phyloP scores from a whole-genome alignment of 2,888 invertebrate genomes.

The Pyralis farinalis region DNA sequence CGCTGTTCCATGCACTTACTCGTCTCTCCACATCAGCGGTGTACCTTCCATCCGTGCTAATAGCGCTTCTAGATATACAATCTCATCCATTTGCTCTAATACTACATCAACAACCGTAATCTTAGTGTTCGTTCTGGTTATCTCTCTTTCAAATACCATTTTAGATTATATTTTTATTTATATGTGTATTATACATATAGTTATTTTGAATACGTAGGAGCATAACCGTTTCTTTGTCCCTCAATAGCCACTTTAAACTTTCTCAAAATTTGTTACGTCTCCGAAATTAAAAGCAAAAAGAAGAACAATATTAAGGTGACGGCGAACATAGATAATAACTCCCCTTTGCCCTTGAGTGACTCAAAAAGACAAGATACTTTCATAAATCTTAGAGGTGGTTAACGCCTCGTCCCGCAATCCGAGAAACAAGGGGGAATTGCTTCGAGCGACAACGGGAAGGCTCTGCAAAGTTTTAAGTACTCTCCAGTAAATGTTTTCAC shows the following conservation, averaged over 20 bases:
- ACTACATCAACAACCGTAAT: too few relatives aligned
- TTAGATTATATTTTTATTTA: too few relatives aligned
- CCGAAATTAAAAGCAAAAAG: slow-evolving; percentile 46
- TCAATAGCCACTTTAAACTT: slow-evolving; percentile 5
- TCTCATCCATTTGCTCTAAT: too few relatives aligned
- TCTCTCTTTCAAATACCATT: too few relatives aligned
- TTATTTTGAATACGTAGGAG: too few relatives aligned
- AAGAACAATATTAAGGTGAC: slow-evolving; percentile 47
- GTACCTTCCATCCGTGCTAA: too few relatives aligned
- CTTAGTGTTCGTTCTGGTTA: too few relatives aligned
- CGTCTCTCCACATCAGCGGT: too few relatives aligned
- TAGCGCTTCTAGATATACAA: too few relatives aligned
- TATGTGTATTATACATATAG: too few relatives aligned
- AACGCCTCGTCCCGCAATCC: slow-evolving; percentile 60
- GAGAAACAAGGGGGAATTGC: slow-evolving; percentile 53
- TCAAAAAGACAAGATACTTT: slow-evolving; percentile 63
- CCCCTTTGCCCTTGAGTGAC: slow-evolving; percentile 49
- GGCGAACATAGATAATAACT: slow-evolving; percentile 58
- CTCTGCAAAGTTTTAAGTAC: slow-evolving; percentile 59
- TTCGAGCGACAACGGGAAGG: slow-evolving; percentile 50
- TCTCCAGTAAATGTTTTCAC: slow-evolving; percentile 57
- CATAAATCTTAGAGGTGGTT: slow-evolving; percentile 65
- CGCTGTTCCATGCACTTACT: too few relatives aligned
- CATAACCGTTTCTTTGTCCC: slow-evolving; percentile 3
- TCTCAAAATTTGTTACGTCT: slow-evolving; percentile 32